Percentiles rank a stretch among this genome's conserved stretches.
Evolutionary conservation across 2,888 invertebrate species (phyloP).

Genomic region (Octonoba sinensis): DNA sequence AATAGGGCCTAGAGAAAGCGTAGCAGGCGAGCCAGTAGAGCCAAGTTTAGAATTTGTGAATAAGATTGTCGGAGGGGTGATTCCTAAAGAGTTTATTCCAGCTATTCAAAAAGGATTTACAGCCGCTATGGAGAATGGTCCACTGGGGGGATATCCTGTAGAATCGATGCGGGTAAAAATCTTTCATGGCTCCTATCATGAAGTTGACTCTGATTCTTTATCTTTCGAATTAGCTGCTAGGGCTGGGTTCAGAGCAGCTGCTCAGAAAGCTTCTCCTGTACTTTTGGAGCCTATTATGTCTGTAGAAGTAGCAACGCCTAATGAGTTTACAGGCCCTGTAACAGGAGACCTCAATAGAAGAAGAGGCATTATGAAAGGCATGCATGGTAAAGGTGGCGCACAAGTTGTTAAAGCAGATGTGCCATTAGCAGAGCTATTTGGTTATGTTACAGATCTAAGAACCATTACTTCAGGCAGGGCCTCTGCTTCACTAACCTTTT

Average conservation of each 20-base stretch:
- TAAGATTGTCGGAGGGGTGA: constrained; percentile 77
- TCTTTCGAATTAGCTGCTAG: constrained; percentile 75
- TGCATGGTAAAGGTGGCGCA: constrained; percentile 75
- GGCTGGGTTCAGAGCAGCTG: constrained; percentile 84
- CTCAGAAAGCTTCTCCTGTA: constrained; percentile 68
- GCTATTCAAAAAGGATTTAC: constrained; percentile 81
- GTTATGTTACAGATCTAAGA: constrained; percentile 86
- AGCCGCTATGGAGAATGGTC: constrained; percentile 82
- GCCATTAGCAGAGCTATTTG: constrained; percentile 88
- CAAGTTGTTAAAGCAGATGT: constrained; percentile 79
- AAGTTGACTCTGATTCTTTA: constrained; percentile 63
- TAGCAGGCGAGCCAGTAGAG: no score
- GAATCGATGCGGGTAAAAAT: constrained; percentile 78
- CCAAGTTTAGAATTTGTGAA: constrained; percentile 75
- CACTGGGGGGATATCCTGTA: constrained; percentile 86
- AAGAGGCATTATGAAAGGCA: constrained; percentile 79
- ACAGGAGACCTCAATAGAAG: constrained; percentile 82
- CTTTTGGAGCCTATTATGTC: constrained; percentile 89
- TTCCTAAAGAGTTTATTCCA: constrained; percentile 76
- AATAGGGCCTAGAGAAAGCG: no score
- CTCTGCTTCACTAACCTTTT: no score
- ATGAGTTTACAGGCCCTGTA: constrained; percentile 77
- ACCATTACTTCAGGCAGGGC: constrained; percentile 90
- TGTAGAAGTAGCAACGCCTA: constrained; percentile 82
- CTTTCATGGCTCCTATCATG: constrained; percentile 57